Percentiles rank a stretch among this genome's conserved stretches.
These are phyloP conservation scores for Aratinga solstitialis DNA, from an alignment of 2,797 vertebrate species.

Conservation along the genomic window DNA sequence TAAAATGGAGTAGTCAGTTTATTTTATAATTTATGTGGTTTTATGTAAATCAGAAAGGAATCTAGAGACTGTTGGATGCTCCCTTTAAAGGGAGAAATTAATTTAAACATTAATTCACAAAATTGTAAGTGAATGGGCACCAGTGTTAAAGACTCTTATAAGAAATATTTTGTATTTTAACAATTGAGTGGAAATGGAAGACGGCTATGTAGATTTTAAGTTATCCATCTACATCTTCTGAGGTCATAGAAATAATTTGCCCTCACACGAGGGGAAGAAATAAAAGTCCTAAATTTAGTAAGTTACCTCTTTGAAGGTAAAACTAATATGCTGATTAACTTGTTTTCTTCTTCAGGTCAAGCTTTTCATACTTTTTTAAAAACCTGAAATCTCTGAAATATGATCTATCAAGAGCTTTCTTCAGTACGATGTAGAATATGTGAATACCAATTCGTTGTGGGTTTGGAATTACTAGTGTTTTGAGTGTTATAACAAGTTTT, in stretches of 20 bases:
- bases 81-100: neutral
- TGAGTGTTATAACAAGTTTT: neutral
- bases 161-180: neutral
- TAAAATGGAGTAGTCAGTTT: neutral
- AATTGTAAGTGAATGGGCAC: neutral
- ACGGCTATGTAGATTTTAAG: neutral
- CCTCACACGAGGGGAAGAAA: neutral
- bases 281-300: neutral
- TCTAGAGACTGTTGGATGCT: neutral
- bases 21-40: neutral
- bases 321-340: neutral
- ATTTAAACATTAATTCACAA: neutral
- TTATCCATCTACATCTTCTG: neutral
- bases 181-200: neutral
- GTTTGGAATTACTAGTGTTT: neutral
- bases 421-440: neutral
- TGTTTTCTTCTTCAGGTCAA: neutral
- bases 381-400: neutral
- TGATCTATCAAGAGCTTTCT: neutral
- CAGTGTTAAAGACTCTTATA: neutral
- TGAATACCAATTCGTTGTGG: neutral
- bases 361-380: neutral
- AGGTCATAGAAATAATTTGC: neutral
- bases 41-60: neutral
- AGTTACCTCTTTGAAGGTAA: neutral